Base-by-base conservation (phyloP, 2,888 invertebrate species). In the Mongoloraphidia duomilia region DNA sequence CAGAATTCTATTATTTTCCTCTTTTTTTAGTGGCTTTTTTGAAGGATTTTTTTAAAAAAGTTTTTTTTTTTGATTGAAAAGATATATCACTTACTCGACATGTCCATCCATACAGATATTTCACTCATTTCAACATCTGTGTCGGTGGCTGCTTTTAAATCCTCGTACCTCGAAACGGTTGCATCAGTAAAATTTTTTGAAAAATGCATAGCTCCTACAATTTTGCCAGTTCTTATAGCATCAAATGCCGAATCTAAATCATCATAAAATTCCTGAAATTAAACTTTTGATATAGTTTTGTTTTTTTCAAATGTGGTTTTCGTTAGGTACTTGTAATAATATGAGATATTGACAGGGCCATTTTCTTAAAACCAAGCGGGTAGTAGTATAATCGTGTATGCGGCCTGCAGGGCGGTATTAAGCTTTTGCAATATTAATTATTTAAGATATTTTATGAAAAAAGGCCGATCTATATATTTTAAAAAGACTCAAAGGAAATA, bases 181-280 rank as follows among this genome's bases (percentile, higher is more conserved):
- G 77, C 75, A 1, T 61, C 60, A 2, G 85, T 81, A 60, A 86
- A 88, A 65, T 86, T 86, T n/a, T 61, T 61, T 0, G 73, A 66
- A 58, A 88, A 79, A 50, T 74, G 66, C 6, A 88, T 61, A 0
- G 79, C 76, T 0, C 77, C 81, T 58, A 76, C 69, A 2, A 71
- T 66, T 12, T 71, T 58, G 0, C 75, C 75, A 2, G 60, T 55
- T 44, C 64, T 65, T 1, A 78, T 73, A 12, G 71, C 73, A 1
- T 60, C 55, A 9, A 66, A 57, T 1, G 77, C 79, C 9, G 67
- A 66, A 2, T 67, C 65, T 2, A 63, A 79, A 53, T 70, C 69
- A 41, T 63, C 51, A 70, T 71, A 48, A 14, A 59, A 55, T 26
- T 26, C 26, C 26, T 26, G 13, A 12, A 38, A n/a, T 26, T 6